These are phyloP conservation scores for Dinothrombium tinctorium DNA, from an alignment of 1,140 invertebrate genomes.

Conservation along the genomic window DNA sequence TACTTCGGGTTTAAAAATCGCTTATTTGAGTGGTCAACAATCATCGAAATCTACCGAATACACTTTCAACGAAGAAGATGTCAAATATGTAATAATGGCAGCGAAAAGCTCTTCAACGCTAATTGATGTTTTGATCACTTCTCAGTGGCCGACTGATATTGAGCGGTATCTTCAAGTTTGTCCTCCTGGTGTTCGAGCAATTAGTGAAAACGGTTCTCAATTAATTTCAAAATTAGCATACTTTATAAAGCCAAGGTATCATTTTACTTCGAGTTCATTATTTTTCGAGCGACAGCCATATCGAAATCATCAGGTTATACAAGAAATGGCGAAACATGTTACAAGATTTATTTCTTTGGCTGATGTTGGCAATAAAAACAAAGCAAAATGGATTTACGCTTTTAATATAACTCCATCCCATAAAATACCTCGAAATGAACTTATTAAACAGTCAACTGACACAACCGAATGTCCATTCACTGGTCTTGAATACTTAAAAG, in stretches of 20 bases:
- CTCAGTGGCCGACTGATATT: constrained; percentile 60
- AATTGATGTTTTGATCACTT: constrained; percentile 71
- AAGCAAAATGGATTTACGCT: constrained; percentile 77
- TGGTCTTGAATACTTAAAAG: constrained; percentile 17
- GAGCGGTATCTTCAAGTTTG: constrained; percentile 22
- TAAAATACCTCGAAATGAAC: constrained; percentile 44
- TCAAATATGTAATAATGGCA: neutral
- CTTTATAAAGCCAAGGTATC: constrained; percentile 73
- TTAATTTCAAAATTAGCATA: constrained; percentile 54
- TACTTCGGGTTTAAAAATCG: constrained; percentile 61
- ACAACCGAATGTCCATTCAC: constrained; percentile 61
- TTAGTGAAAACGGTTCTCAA: constrained; percentile 29
- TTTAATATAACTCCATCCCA: constrained; percentile 58
- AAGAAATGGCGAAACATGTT: constrained; percentile 28
- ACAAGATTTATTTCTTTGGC: constrained; percentile 74
- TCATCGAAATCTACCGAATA: neutral
- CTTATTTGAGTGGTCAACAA: constrained; percentile 65
- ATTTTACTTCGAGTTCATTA: constrained; percentile 45
- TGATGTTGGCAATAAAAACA: constrained; percentile 49
- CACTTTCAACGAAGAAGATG: neutral
- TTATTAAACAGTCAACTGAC: constrained; percentile 60
- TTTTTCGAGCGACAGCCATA: constrained; percentile 80
- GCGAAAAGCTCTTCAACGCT: neutral
- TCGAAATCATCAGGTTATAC: constrained; percentile 34
- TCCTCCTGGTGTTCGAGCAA: constrained; percentile 16